These are phyloP conservation scores for Sicus ferrugineus DNA, from an alignment of 2,888 invertebrate genomes.

Conservation along the genomic window DNA sequence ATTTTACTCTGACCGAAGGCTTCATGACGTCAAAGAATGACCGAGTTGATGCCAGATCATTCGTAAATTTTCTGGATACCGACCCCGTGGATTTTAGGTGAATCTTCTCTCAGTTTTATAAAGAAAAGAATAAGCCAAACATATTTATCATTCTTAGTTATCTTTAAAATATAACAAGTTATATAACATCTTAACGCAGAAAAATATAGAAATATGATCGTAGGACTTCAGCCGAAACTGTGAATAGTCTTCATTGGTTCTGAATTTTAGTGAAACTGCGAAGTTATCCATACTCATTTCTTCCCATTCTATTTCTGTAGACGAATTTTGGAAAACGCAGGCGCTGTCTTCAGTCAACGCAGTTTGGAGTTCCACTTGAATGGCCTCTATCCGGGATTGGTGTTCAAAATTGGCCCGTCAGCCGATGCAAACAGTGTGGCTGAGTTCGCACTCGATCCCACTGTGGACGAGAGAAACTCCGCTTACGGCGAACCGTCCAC, in stretches of 20 bases:
- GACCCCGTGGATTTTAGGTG: conserved; percentile 79
- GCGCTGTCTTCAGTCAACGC: conserved; percentile 74
- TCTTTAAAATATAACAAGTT: neutral
- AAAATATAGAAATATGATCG: too few relatives aligned
- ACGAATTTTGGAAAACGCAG: conserved; percentile 73
- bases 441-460: conserved; percentile 76
- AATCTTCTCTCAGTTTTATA: neutral
- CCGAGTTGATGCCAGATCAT: conserved; percentile 70
- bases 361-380: conserved; percentile 80
- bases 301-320: conserved; percentile 56
- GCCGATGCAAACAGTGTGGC: conserved; percentile 74
- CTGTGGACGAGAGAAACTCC: conserved; percentile 66
- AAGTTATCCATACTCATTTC: neutral
- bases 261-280: too few relatives aligned
- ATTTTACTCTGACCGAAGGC: conserved; percentile 73
- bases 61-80: conserved; percentile 74
- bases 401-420: conserved; percentile 78
- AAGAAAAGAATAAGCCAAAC: neutral
- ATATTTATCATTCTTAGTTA: neutral
- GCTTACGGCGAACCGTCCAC: conserved; percentile 58
- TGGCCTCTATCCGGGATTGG: conserved; percentile 76
- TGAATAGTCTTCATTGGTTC: too few relatives aligned
- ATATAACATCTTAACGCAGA: neutral
- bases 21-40: conserved; percentile 73
- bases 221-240: too few relatives aligned